These are phyloP conservation scores for Sphaerophoria rueppellii DNA, from an alignment of 2,888 invertebrate species.

Conservation along the genomic window DNA sequence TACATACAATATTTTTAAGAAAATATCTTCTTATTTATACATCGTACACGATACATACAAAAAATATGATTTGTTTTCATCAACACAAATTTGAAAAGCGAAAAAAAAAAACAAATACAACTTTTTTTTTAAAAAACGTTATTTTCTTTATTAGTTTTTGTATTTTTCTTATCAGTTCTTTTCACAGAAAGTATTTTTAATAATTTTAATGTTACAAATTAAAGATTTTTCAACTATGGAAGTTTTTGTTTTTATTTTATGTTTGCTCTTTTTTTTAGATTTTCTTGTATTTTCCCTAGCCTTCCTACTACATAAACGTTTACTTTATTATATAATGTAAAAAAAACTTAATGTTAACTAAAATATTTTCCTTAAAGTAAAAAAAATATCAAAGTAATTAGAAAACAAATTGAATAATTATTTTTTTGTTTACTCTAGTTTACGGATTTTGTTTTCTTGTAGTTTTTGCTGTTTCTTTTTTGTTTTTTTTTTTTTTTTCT, in stretches of 20 bases:
- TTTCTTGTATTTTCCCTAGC: conserved; percentile 63
- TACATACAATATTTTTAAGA: conserved; percentile 32
- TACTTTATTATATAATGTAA: conserved; percentile 73
- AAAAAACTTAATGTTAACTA: conserved; percentile 71
- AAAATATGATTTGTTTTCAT: conserved; percentile 56
- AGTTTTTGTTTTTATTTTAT: conserved; percentile 42
- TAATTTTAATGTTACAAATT: conserved; percentile 67
- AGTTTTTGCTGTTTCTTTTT: background rate
- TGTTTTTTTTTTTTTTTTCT: conserved; percentile 23
- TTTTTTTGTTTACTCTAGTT: conserved; percentile 44
- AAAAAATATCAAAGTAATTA: conserved; percentile 60
- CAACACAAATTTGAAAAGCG: background rate
- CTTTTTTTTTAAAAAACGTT: conserved; percentile 46
- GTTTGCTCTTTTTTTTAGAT: conserved; percentile 40
- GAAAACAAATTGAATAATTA: conserved; percentile 44
- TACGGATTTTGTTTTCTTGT: conserved; percentile 37
- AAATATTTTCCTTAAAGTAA: conserved; percentile 59
- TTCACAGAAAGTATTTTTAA: conserved; percentile 73
- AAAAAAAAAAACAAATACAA: conserved; percentile 31
- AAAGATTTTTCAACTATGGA: conserved; percentile 59
- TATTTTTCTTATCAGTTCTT: conserved; percentile 80
- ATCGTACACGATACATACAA: conserved; percentile 36
- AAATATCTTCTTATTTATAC: conserved; percentile 31
- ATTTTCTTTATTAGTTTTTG: conserved; percentile 78
- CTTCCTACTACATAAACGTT: conserved; percentile 61